Conservation (phyloP, 2,113 vertebrate species). For the Pholis gunnellus region DNA sequence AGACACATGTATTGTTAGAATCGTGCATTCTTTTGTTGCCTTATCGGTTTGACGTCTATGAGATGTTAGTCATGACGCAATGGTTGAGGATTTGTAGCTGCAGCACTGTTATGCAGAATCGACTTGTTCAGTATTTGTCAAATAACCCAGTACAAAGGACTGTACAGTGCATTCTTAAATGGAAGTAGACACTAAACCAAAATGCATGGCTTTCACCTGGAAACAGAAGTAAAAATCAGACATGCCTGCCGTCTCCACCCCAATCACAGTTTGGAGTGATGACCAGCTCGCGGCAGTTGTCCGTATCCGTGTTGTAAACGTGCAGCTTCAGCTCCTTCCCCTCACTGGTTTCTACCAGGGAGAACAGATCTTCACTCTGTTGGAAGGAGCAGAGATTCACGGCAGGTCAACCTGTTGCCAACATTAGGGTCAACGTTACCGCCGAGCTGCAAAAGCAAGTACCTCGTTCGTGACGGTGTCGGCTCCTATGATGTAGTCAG, state of each 20-base stretch:
- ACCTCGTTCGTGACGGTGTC: conserved; percentile 94
- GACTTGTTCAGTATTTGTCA: not conserved
- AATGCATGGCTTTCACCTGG: not conserved
- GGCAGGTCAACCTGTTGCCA: not conserved
- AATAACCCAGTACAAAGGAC: not conserved
- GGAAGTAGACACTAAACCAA: not conserved
- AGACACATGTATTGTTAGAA: not conserved
- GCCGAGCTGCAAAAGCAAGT: not conserved
- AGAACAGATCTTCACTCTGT: conserved; percentile 95
- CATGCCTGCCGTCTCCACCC: conserved; percentile 97
- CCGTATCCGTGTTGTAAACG: conserved; percentile 96
- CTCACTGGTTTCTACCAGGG: conserved; percentile 92
- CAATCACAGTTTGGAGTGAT: conserved; percentile 94
- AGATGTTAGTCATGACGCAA: not conserved
- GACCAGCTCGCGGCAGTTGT: conserved; percentile 95
- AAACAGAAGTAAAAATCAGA: not conserved
- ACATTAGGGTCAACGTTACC: not conserved
- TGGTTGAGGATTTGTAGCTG: not conserved
- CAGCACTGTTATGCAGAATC: not conserved
- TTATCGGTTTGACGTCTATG: not conserved
- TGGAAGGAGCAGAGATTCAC: conserved; percentile 23
- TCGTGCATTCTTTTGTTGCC: not conserved
- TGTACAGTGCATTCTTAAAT: not conserved
- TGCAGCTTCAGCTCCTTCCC: conserved; percentile 94
- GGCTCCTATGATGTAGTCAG: conserved; percentile 97